These are phyloP conservation scores for Creontiades dilutus DNA, from an alignment of 2,888 invertebrate genomes.

Conservation along the genomic window DNA sequence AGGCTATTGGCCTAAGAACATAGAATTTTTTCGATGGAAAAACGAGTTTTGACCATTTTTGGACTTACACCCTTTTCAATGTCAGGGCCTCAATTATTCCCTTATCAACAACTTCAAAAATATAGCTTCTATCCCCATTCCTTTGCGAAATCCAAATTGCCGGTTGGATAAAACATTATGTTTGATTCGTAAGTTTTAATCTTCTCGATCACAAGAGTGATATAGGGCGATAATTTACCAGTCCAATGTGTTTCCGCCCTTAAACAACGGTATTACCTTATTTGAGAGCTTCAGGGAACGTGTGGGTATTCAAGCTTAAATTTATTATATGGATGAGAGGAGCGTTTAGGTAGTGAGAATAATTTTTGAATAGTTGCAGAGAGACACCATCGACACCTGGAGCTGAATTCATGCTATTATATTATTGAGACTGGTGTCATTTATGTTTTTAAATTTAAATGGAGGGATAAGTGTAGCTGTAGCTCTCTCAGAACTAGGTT, in stretches of 20 bases:
- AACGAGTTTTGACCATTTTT: no score
- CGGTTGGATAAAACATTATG: no score
- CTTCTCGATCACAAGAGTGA: conserved; percentile 4
- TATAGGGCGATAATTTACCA: neutral
- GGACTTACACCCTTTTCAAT: no score
- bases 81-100: no score
- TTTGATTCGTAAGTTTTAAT: no score
- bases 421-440: neutral
- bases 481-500: neutral
- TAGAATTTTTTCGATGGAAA: no score
- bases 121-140: no score
- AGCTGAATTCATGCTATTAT: neutral
- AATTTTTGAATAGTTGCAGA: neutral
- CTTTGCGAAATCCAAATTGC: no score
- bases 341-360: neutral
- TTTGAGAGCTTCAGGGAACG: conserved; percentile 28
- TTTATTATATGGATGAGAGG: neutral
- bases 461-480: neutral
- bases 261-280: neutral
- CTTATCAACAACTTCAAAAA: no score
- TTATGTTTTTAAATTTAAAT: conserved; percentile 1
- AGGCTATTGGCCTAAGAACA: no score
- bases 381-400: neutral
- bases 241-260: neutral
- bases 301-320: neutral